These are phyloP conservation scores for Spheniscus mendiculus DNA, from an alignment of 2,113 vertebrate species.

Conservation along the genomic window DNA sequence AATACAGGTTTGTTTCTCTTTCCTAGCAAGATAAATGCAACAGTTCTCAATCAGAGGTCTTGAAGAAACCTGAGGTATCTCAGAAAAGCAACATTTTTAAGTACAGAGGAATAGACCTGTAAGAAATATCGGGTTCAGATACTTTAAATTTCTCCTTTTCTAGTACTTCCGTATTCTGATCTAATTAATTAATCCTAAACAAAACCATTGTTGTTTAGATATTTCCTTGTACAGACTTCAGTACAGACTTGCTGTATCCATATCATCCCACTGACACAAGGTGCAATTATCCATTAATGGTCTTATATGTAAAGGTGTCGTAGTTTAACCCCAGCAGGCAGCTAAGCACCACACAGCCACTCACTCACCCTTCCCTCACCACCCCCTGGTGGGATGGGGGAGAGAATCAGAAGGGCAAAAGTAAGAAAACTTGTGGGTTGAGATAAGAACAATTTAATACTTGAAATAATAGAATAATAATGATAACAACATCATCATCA, in stretches of 20 bases:
- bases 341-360: too few species aligned
- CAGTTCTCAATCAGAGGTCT: background rate
- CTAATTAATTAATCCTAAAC: background rate
- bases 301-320: background rate
- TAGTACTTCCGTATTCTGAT: background rate
- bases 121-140: background rate
- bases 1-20: background rate
- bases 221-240: background rate
- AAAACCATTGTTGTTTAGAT: background rate
- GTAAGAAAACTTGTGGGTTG: too few species aligned
- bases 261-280: background rate
- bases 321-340: too few species aligned
- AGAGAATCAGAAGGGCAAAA: too few species aligned
- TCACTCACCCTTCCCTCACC: too few species aligned
- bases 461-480: too few species aligned
- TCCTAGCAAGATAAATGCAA: background rate
- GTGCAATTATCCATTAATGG: background rate
- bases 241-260: background rate
- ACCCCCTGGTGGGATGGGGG: too few species aligned
- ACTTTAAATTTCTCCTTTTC: background rate
- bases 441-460: too few species aligned
- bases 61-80: background rate
- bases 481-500: too few species aligned
- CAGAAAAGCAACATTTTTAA: background rate
- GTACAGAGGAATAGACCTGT: background rate